phyloP scores from a whole-genome alignment of 23 tunicate genomes.

The Halocynthia aurantium region DNA sequence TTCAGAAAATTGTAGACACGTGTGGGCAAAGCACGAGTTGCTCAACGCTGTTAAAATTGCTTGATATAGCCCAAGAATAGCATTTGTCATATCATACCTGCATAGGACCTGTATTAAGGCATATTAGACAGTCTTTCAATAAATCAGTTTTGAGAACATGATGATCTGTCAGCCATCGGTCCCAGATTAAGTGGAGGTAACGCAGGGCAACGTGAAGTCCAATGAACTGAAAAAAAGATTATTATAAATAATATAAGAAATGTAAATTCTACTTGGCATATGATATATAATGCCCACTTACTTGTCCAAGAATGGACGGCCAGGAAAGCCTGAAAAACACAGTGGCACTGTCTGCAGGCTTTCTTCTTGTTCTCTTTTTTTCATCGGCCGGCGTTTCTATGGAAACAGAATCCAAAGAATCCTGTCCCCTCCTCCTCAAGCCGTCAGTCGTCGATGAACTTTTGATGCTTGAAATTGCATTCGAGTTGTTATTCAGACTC shows the following conservation, averaged over 20 bases:
- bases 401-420: not conserved
- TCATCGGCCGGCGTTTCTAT: not conserved
- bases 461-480: no score
- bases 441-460: no score
- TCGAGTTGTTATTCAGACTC: no score
- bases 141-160: constrained; percentile 13
- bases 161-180: constrained; percentile 12
- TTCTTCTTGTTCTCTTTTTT: no score
- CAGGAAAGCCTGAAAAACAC: not conserved
- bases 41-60: no score
- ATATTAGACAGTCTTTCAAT: constrained; percentile 11
- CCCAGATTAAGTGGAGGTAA: constrained; percentile 23
- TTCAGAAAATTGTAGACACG: no score
- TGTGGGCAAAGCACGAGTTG: no score
- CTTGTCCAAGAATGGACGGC: constrained; percentile 6
- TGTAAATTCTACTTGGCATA: not conserved
- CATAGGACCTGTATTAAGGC: constrained; percentile 16
- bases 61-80: no score
- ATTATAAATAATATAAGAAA: constrained; percentile 4
- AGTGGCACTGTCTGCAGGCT: not conserved
- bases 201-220: constrained; percentile 10
- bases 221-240: no score
- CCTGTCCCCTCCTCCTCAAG: constrained; percentile 4
- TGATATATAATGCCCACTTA: constrained; percentile 1
- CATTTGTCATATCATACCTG: constrained; percentile 15